A percentile compares a stretch with the other conserved stretches of the same genome.
Conservation (phyloP, 2,888 invertebrate species). For the Schizotus pectinicornis region DNA sequence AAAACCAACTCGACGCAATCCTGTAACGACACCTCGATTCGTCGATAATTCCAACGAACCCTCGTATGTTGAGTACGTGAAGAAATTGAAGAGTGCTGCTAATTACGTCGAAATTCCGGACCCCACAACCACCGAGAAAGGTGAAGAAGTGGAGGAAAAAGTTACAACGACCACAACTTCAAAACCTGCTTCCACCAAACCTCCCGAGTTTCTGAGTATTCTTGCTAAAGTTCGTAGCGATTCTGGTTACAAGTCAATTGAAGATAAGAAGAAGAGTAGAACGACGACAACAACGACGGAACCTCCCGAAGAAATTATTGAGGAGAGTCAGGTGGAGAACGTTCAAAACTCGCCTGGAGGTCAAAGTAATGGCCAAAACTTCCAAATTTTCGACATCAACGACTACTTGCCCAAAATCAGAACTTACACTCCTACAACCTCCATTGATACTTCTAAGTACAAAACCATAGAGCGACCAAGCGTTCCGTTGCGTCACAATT, state of each 20-base stretch:
- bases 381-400: slow-evolving; percentile 53
- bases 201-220: slow-evolving; percentile 52
- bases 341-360: slow-evolving; percentile 51
- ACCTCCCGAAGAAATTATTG: slow-evolving; percentile 34
- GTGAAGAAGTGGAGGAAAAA: slow-evolving; percentile 33
- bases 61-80: slow-evolving; percentile 51
- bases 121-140: slow-evolving; percentile 49
- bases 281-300: slow-evolving; percentile 37
- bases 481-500: slow-evolving; percentile 34
- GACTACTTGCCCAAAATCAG: slow-evolving; percentile 52
- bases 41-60: slow-evolving; percentile 38
- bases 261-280: slow-evolving; percentile 43
- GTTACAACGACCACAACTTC: slow-evolving; percentile 38
- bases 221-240: slow-evolving; percentile 47
- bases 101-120: slow-evolving; percentile 52
- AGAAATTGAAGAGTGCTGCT: slow-evolving; percentile 45
- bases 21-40: slow-evolving; percentile 37
- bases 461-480: slow-evolving; percentile 52
- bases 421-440: slow-evolving; percentile 49
- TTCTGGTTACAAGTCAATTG: slow-evolving; percentile 48
- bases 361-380: slow-evolving; percentile 28
- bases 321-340: slow-evolving; percentile 36
- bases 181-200: slow-evolving; percentile 41
- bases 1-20: slow-evolving; percentile 38
- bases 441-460: slow-evolving; percentile 55